Evolutionary conservation across 2,113 vertebrate genomes (phyloP), one percentile per base, ranked within the genome.

Genomic region (Lampris incognitus): DNA sequence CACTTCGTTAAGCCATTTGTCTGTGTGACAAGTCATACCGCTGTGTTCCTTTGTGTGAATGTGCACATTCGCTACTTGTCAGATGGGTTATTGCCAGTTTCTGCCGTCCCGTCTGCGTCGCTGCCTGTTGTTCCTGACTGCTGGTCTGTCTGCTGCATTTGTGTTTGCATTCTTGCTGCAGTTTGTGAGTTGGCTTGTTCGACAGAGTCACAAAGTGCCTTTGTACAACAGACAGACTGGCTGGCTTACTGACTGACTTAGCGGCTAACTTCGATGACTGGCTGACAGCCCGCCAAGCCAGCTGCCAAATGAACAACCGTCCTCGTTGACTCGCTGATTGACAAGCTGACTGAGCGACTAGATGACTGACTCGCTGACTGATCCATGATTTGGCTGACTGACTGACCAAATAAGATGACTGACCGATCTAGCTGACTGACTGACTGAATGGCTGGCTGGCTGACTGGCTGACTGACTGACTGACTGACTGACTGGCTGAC

Each of bases 101-200:
- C 51, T 76, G 78, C 85, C 85, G 85, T 74, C 57, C 69, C 76
- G 65, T 87, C 77, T 37, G 41, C 2, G 51, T 69, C 79, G 76
- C 59, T 58, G 59, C 76, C 70, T 82, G 80, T 24, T 24, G 24
- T 24, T 24, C 24, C 24, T 24, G 24, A 24, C 24, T 24, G 0
- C 24, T 24, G 24, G 24, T 24, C 24, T 24, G 24, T 24, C 24
- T 24, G 24, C 24, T 24, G 24, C 24, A 24, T 24, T 24, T 24
- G 24, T 24, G 24, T 24, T 24, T 24, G 24, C 24, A 24, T 24
- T 24, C 24, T 24, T 24, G 24, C 24, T 24, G 24, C 24, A 24
- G 24, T 24, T 24, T 24, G 24, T 24, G 24, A 24, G 24, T 24
- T 24, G 24, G 24, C 24, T 24, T 24, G 24, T 24, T 24, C 24